These are phyloP conservation scores for Calyptommatus sinebrachiatus DNA, from an alignment of 2,113 vertebrate genomes.

Conservation along the genomic window DNA sequence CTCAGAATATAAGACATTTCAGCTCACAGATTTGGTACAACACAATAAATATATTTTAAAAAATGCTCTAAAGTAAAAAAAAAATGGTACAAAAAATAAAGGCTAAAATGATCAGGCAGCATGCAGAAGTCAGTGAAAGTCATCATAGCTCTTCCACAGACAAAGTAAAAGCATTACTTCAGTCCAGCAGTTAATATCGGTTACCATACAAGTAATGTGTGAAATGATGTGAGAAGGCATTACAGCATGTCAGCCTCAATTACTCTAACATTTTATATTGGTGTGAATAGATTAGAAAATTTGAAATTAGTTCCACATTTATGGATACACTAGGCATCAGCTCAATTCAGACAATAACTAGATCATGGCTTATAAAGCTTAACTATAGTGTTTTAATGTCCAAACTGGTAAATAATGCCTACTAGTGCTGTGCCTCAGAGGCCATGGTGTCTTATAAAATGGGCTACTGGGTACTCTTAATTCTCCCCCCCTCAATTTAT, in stretches of 20 bases:
- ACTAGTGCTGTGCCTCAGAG: not conserved
- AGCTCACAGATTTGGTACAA: not conserved
- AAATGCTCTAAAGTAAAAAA: not conserved
- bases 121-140: not conserved
- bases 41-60: not conserved
- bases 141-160: not conserved
- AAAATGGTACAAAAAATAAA: not conserved
- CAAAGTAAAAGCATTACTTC: constrained; percentile 19
- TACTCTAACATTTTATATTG: constrained; percentile 22
- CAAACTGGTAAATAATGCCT: not conserved
- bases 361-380: not conserved
- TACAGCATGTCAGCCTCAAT: constrained; percentile 15
- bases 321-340: not conserved
- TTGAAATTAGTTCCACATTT: constrained; percentile 19
- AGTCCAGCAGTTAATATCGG: constrained; percentile 15
- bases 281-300: constrained; percentile 17
- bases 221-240: constrained; percentile 24
- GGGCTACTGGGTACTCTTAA: not conserved
- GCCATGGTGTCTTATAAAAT: not conserved
- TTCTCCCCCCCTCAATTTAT: no score
- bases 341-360: not conserved
- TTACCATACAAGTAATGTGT: not conserved
- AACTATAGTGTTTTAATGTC: not conserved
- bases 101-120: not conserved
- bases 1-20: no score